Percentiles rank a stretch among this genome's conserved stretches.
Evolutionary conservation across 2,888 invertebrate genomes (phyloP).

Genomic region (Mylabris sibirica): DNA sequence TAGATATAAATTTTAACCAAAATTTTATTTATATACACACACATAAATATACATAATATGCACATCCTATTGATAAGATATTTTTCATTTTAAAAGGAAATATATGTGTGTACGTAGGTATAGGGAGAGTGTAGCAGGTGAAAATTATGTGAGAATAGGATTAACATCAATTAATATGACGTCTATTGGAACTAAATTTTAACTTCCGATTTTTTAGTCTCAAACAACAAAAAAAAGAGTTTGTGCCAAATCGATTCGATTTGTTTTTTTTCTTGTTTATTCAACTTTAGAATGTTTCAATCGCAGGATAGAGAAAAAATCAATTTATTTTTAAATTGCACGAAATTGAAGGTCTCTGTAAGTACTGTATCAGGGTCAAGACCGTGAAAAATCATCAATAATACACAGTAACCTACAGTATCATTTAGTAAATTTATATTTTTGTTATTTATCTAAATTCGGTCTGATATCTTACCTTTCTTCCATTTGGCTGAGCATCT

Average conservation of each 20-base stretch:
- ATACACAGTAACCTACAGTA: neutral
- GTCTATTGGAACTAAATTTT: neutral
- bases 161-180: neutral
- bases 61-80: no score
- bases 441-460: no score
- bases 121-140: neutral
- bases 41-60: no score
- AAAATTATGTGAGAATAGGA: neutral
- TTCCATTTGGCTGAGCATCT: constrained; percentile 25
- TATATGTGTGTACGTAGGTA: no score
- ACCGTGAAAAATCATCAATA: neutral
- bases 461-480: constrained; percentile 7
- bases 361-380: neutral
- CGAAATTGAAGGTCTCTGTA: neutral
- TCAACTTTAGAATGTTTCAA: neutral
- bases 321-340: neutral
- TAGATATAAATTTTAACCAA: neutral
- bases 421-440: no score
- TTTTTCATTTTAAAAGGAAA: neutral
- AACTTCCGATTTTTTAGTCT: neutral
- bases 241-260: constrained; percentile 5
- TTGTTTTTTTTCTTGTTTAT: neutral
- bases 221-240: neutral
- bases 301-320: neutral
- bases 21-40: no score